Conservation (phyloP, 2,113 vertebrate species). For the Damaliscus lunatus region DNA sequence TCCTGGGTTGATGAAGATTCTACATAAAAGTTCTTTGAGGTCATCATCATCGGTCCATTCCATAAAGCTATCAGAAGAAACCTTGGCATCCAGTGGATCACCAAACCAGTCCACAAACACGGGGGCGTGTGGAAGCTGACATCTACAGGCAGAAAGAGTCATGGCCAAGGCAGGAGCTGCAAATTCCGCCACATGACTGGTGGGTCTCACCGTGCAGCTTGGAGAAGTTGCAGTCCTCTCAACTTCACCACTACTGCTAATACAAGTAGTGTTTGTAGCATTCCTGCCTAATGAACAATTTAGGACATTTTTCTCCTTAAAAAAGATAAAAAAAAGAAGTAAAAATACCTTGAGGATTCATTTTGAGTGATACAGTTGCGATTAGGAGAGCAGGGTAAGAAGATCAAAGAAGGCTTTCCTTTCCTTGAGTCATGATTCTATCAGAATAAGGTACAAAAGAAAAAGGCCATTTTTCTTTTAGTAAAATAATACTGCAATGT, state of each 20-base stretch:
- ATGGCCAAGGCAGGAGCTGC: accelerated
- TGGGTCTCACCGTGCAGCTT: neutral
- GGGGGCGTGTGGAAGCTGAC: accelerated
- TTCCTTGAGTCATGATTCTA: neutral
- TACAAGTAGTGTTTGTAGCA: neutral
- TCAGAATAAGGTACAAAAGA: neutral
- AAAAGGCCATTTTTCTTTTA: neutral
- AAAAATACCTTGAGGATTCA: neutral
- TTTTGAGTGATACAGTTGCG: neutral
- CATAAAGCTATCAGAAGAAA: neutral
- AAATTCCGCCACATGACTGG: neutral
- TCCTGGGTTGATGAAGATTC: neutral
- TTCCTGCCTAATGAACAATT: neutral
- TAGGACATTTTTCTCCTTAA: neutral
- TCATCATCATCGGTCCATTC: neutral
- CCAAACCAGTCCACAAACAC: neutral
- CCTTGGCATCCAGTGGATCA: neutral
- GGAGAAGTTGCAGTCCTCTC: neutral
- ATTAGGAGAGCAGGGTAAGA: neutral
- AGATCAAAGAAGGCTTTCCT: neutral
- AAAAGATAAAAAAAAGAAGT: neutral
- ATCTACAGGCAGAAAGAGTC: neutral
- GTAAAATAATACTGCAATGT: neutral
- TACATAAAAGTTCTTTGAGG: neutral
- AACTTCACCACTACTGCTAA: neutral